Base-by-base conservation (phyloP, 2,888 invertebrate species). In the Brachyopa scutellaris region DNA sequence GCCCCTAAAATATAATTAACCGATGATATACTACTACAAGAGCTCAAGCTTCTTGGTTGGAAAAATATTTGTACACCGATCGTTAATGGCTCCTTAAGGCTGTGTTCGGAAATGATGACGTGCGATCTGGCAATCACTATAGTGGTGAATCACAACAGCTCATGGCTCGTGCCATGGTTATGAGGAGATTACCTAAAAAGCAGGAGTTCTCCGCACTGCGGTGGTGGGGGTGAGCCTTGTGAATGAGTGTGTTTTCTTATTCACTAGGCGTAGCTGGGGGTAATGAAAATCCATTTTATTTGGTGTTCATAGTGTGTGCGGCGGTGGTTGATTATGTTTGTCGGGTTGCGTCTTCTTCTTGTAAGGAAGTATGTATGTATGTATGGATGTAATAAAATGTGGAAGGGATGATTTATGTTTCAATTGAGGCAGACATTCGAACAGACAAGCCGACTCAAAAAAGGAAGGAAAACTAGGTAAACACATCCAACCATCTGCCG, bases 1-100 rank as follows among this genome's bases (percentile, higher is more conserved):
- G 76, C 69, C 80, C 80, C 57, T 69, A 80, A 73, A 64, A 76
- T n/a, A n/a, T 77, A 82, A 82, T 82, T 82, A 82, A 66, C 82
- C 26, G 70, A 77, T 77, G 77, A 82, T 77, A 64, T 72, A 82
- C 66, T n/a, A n/a, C n/a, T n/a, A n/a, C n/a, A n/a, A n/a, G n/a
- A 70, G 26, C 80, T 82, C 74, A 72, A 72, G 78, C 78, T 72
- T 62, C 62, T 26, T 42, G 31, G n/a, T n/a, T n/a, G 59, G 51
- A 42, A 59, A 70, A 82, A 82, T 82, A 82, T 82, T 82, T 82
- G 70, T 82, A 76, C 70, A 70, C 57, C 47, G 45, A 59, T 70
- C 62, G 51, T 72, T 66, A 77, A 82, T 77, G 66, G 66, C 64
- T 77, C 77, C 82, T 82, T 70, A 29, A 66, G 82, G 64, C 72